Evolutionary conservation across 2,888 invertebrate species (phyloP).

Genomic region (Cephus spinipes): DNA sequence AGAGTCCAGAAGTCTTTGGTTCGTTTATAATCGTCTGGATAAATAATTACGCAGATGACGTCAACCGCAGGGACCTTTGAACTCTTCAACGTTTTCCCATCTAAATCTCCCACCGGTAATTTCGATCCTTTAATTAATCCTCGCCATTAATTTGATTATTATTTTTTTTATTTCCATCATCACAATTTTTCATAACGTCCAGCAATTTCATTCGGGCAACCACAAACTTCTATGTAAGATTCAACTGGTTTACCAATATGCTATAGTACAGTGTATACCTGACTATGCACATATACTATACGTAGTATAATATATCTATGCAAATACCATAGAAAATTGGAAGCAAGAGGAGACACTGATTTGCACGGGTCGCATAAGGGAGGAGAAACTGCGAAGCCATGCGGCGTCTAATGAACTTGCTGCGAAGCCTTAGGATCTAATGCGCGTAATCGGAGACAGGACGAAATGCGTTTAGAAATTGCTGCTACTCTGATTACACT

Average conservation of each 20-base stretch:
- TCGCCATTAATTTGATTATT: neutral
- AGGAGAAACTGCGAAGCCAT: constrained; percentile 9
- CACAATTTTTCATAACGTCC: neutral
- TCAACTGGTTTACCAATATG: neutral
- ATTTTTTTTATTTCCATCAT: neutral
- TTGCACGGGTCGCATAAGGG: neutral
- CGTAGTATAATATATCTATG: neutral
- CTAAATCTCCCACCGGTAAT: neutral
- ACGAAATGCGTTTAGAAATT: constrained; percentile 5
- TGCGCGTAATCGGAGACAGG: constrained; percentile 33
- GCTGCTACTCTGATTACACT: constrained; percentile 6
- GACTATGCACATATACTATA: neutral
- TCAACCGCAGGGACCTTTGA: neutral
- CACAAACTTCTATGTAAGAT: neutral
- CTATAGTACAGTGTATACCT: neutral
- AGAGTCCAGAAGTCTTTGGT: neutral
- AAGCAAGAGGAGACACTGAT: neutral
- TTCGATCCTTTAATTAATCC: neutral
- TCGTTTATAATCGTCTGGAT: neutral
- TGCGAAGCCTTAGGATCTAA: constrained; percentile 36
- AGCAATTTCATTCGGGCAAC: neutral
- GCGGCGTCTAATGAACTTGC: constrained; percentile 35
- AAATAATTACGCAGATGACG: neutral
- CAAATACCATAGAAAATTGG: neutral
- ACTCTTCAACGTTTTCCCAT: neutral